Conservation (phyloP, 2,888 invertebrate species). For the Eristalis pertinax region DNA sequence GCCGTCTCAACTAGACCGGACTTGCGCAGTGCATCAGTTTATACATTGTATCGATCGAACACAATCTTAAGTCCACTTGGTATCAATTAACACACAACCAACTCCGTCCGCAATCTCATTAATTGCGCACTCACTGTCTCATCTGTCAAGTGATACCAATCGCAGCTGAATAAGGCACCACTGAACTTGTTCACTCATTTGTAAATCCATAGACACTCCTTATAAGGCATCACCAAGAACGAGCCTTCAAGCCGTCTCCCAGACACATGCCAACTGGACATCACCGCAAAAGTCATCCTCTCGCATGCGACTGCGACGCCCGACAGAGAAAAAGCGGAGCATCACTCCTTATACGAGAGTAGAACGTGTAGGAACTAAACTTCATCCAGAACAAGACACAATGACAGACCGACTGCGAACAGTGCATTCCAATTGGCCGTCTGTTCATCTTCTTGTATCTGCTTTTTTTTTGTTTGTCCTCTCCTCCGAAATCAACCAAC, state of each 20-base stretch:
- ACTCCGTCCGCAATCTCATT: neutral
- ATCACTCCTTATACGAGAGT: constrained; percentile 1
- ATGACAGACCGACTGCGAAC: constrained; percentile 37
- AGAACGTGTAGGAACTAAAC: constrained; percentile 48
- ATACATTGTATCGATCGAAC: neutral
- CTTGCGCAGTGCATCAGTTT: neutral
- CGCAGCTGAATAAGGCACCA: constrained; percentile 7
- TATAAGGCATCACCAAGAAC: neutral
- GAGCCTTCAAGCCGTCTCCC: neutral
- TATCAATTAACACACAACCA: neutral
- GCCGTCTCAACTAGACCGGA: neutral
- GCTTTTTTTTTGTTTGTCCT: neutral
- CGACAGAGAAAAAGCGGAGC: neutral
- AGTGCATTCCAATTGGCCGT: constrained; percentile 2
- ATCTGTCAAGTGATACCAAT: constrained; percentile 7
- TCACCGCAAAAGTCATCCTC: neutral
- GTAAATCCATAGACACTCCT: constrained; percentile 4
- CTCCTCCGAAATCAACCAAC: neutral
- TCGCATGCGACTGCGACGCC: neutral
- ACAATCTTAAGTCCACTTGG: neutral
- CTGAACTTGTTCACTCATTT: neutral
- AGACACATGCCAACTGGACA: constrained; percentile 1
- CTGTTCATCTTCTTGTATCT: neutral
- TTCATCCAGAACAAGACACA: constrained; percentile 52
- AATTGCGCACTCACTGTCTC: neutral